Percentiles rank a stretch among this genome's conserved stretches.
These are phyloP conservation scores for Drosophila melanica DNA, from an alignment of 1,140 invertebrate genomes.

Conservation along the genomic window DNA sequence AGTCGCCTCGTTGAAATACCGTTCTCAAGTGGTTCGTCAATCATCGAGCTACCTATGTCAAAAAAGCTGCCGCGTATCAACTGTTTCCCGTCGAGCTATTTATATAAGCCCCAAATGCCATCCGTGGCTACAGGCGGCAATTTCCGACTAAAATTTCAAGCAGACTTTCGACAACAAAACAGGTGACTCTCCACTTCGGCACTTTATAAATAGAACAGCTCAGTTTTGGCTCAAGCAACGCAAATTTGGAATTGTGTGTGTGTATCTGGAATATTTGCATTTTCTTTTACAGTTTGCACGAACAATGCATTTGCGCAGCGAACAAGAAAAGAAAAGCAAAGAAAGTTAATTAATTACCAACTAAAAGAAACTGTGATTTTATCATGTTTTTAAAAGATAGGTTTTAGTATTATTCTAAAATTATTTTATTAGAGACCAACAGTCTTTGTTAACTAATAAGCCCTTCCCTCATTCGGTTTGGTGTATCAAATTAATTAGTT, in stretches of 20 bases:
- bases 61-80: background rate
- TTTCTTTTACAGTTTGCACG: slow-evolving; percentile 7
- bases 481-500: slow-evolving; percentile 45
- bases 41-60: background rate
- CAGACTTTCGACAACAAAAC: background rate
- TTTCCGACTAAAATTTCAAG: slow-evolving; percentile 33
- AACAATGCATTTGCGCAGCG: slow-evolving; percentile 33
- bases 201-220: slow-evolving; percentile 37
- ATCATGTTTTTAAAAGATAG: no score
- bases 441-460: background rate
- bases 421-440: no score
- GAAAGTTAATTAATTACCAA: background rate
- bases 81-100: slow-evolving; percentile 16
- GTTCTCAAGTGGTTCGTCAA: slow-evolving; percentile 3
- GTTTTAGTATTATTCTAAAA: no score
- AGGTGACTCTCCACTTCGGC: background rate
- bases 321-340: slow-evolving; percentile 15
- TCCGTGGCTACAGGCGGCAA: slow-evolving; percentile 23
- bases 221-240: background rate
- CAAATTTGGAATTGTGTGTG: slow-evolving; percentile 3
- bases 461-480: background rate
- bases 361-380: background rate
- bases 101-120: slow-evolving; percentile 5
- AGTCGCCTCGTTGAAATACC: background rate
- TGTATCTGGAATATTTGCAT: background rate